Evolutionary conservation across 2,797 vertebrate species (phyloP).

Genomic region (Mus caroli): DNA sequence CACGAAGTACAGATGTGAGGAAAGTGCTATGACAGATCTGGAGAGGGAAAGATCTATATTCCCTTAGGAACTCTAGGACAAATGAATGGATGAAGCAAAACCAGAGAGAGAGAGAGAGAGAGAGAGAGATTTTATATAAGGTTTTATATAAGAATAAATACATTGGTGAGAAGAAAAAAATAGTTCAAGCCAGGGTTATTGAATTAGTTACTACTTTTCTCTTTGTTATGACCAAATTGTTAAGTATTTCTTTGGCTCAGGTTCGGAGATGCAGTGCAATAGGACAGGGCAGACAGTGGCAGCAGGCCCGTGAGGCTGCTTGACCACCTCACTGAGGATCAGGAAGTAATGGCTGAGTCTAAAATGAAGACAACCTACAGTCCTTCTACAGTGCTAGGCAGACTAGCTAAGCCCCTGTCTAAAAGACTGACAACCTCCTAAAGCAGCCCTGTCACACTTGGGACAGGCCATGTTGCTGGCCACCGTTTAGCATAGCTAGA

Average conservation of each 20-base stretch:
- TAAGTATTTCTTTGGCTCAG: not conserved
- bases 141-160: not conserved
- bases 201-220: not conserved
- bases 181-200: constrained; percentile 2
- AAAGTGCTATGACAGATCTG: constrained; percentile 19
- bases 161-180: not conserved
- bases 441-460: not conserved
- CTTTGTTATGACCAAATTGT: not conserved
- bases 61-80: not conserved
- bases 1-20: not conserved
- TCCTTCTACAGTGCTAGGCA: not conserved
- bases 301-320: not conserved
- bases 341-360: not conserved
- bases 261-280: not conserved
- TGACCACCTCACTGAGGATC: not conserved
- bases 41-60: not conserved
- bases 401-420: not conserved
- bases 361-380: not conserved
- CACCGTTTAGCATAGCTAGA: not conserved
- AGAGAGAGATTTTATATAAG: not conserved
- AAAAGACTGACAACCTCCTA: not conserved
- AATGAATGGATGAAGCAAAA: not conserved
- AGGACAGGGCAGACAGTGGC: not conserved
- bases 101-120: not conserved
- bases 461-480: not conserved